Base-by-base conservation (phyloP, 2,797 vertebrate genomes). In the Pelochelys cantorii region DNA sequence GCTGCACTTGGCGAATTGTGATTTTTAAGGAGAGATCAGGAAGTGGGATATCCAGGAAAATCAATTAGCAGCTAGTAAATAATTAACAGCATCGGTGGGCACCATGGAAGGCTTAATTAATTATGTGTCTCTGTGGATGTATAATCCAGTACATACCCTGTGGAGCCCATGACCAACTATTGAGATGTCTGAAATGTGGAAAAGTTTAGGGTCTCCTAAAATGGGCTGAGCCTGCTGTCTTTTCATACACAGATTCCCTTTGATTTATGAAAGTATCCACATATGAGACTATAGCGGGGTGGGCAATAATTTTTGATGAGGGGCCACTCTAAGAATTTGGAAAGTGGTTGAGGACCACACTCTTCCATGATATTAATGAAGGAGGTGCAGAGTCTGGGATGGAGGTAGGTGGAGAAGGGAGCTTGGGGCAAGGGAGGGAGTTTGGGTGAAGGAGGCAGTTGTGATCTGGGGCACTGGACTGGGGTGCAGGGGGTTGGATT, bases 11-110 rank as follows among this genome's bases (percentile, higher is more conserved):
- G 29, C 89, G 83, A 83, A 81, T 15, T 74, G 57, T 22, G 22
- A 5, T 18, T 7, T 82, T 81, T 52, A 78, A 92, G 88, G 94
- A 81, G 81, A 79, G 56, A 85, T 48, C 80, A 1, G 4, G 86
- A 94, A 96, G 91, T 88, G 90, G 80, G 31, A 93, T 94, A 81
- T 87, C 85, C 42, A 5, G 88, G 89, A 93, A 95, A 96, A 97
- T 96, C 95, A 96, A 94, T 96, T 97, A 97, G 93, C 95, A 95
- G 89, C 94, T 96, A 96, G 92, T 97, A 96, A 97, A 94, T 97
- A 97, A 97, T 97, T 96, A 97, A 96, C 83, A 6, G 92, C 95
- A 95, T 97, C 96, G 96, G 94, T 96, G 94, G 93, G 93, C 56
- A 11, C 78, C 56, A 77, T 97, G 96, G 97, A 96, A 96, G 93